Evolutionary conservation across 2,888 invertebrate species (phyloP), one percentile per base, ranked within the genome.

Genomic region (Dorcus parallelipipedus): DNA sequence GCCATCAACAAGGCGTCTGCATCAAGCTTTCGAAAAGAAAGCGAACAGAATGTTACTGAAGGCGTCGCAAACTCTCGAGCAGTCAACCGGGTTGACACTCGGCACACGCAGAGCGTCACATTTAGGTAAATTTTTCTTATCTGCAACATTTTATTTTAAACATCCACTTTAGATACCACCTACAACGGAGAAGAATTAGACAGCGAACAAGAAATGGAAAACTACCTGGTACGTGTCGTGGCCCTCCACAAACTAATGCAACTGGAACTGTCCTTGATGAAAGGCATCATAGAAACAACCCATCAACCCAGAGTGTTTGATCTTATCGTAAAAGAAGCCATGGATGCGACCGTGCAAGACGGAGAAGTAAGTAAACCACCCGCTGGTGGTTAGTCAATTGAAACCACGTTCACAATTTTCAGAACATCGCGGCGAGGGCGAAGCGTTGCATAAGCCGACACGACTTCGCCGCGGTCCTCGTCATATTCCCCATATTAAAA

Each of bases 221-320:
- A 90, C 73, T 93, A 92, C 77, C 79, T 95, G 60, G 85, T 91
- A 45, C 84, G 92, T 69, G 87, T 95, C 3, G 88, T 92, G 38
- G 93, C 91, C 1, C 80, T 95, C 59, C 89, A 91, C 61, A 87
- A 91, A 57, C 80, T 97, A 14, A 91, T 96, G 83, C 90, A 95
- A 68, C 89, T 90, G 76, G 97, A 97, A 78, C 87, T 91, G 64
- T 83, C 88, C 50, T 78, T 91, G 38, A 89, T 96, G 83, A 85
- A 88, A 51, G 92, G 91, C 38, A 89, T 97, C 7, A 88, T 97
- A 71, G 92, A 94, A 7, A 79, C 86, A 61, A 86, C 89, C 43
- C 87, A 91, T 66, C 89, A 93, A 73, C 88, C 91, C 38, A 86
- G 89, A 66, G 90, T 95, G 6, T 91, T 96, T 72, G 90, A 92